Base-by-base conservation (phyloP, 2,797 vertebrate genomes). In the Saxicola maurus region DNA sequence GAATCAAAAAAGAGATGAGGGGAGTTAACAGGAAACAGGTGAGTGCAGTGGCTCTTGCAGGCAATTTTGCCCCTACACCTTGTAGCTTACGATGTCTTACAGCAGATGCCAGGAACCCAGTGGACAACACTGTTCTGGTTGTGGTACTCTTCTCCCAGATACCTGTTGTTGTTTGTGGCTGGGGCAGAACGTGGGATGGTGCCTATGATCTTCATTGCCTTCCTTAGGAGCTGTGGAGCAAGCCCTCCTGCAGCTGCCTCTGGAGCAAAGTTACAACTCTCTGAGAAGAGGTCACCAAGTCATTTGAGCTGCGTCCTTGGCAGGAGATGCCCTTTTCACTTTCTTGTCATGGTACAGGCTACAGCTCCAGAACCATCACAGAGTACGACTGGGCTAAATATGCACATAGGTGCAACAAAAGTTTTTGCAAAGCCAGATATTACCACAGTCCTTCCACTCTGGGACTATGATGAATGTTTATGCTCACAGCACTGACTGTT, bases 111-210 rank as follows among this genome's bases (percentile, higher is more conserved):
- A 77, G 62, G 16, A 1, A 8, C 1, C 9, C 13, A 6, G 4
- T 2, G 17, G 46, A 80, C 43, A 55, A 17, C 6, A 25, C 15
- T 19, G 9, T n/a, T 53, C 35, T 48, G 68, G 7, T 19, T 76
- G 62, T 66, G 45, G 24, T 20, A 31, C 30, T 67, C n/a, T 48
- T 69, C 38, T 87, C 13, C 30, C 13, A 23, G 14, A 6, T 18
- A 64, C 66, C 53, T 64, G 7, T 45, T 57, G 45, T 2, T 60
- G 52, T 37, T 19, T 51, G 25, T 1, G 1, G 38, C 40, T 62
- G 43, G 48, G 17, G n/a, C n/a, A 68, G 45, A 28, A 77, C 0
- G 0, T 15, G 19, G 24, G 18, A 56, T 1, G 1, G 24, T 35
- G 77, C 31, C 49, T n/a, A 0, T 3, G 13, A 46, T 53, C 51